These are phyloP conservation scores for Tethya wilhelma DNA, from an alignment of 37 sponge, comb jelly and placozoan species.

Conservation along the genomic window DNA sequence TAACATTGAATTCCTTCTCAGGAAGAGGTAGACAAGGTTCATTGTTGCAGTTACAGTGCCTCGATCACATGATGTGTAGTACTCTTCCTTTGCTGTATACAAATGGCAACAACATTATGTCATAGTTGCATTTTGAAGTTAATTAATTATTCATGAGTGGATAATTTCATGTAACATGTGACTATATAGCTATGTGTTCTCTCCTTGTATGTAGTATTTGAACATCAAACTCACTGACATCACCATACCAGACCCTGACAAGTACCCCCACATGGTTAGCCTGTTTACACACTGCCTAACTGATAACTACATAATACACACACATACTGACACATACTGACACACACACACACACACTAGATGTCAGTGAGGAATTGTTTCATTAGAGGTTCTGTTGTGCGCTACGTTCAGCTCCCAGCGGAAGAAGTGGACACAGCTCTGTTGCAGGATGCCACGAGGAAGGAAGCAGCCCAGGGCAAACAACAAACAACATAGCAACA, in stretches of 20 bases:
- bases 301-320: too few species aligned
- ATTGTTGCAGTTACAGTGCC: too few species aligned
- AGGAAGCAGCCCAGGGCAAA: conserved; percentile 84
- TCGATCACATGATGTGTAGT: too few species aligned
- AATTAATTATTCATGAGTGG: background rate
- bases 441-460: conserved; percentile 97
- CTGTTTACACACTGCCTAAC: too few species aligned
- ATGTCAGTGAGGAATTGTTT: conserved; percentile 98
- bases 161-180: background rate
- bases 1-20: too few species aligned
- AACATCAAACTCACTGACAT: conserved; percentile 97
- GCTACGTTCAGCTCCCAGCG: conserved; percentile 96
- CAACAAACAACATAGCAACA: too few species aligned
- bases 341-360: too few species aligned
- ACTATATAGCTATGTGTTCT: background rate
- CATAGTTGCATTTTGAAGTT: too few species aligned
- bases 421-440: conserved; percentile 94
- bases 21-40: too few species aligned
- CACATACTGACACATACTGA: too few species aligned
- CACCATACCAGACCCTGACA: conserved; percentile 94
- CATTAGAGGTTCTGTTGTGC: conserved; percentile 92
- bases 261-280: conserved; percentile 99
- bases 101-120: too few species aligned
- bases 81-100: too few species aligned
- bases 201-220: conserved; percentile 81